Conservation (phyloP, 2,797 vertebrate genomes). For the Steatocranus sp. region DNA sequence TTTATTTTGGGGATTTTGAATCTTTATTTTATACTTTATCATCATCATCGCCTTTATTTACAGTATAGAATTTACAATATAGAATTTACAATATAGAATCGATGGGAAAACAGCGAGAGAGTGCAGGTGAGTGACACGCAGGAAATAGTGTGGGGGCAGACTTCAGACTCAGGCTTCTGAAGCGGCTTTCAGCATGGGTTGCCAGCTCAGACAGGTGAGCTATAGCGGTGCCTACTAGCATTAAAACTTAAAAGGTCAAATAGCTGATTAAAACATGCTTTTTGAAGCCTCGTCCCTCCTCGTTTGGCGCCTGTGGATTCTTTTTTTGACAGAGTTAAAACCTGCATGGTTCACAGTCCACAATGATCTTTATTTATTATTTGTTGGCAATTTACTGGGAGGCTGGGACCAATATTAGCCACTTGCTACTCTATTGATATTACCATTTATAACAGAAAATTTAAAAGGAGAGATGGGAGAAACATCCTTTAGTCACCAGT, state of each 20-base stretch:
- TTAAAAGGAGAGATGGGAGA: neutral
- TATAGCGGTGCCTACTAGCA: neutral
- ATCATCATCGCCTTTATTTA: neutral
- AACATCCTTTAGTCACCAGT: neutral
- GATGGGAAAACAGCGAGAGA: neutral
- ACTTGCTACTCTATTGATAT: neutral
- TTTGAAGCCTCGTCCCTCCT: neutral
- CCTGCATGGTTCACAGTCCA: neutral
- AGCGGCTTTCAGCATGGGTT: neutral
- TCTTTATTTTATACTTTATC: neutral
- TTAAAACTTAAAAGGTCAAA: neutral
- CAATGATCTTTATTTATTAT: neutral
- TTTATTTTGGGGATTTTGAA: neutral
- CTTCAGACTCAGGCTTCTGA: neutral
- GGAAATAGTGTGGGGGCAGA: neutral
- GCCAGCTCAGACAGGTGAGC: neutral
- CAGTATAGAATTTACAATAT: neutral
- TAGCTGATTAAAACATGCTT: neutral
- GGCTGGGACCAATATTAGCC: neutral
- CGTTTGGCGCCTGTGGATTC: neutral
- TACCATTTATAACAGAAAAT: neutral
- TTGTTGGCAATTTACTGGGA: neutral
- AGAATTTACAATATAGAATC: neutral
- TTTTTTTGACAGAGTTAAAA: neutral
- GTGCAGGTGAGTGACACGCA: neutral